phyloP scores from a whole-genome alignment of 2,797 vertebrate species.

The Miichthys miiuy region DNA sequence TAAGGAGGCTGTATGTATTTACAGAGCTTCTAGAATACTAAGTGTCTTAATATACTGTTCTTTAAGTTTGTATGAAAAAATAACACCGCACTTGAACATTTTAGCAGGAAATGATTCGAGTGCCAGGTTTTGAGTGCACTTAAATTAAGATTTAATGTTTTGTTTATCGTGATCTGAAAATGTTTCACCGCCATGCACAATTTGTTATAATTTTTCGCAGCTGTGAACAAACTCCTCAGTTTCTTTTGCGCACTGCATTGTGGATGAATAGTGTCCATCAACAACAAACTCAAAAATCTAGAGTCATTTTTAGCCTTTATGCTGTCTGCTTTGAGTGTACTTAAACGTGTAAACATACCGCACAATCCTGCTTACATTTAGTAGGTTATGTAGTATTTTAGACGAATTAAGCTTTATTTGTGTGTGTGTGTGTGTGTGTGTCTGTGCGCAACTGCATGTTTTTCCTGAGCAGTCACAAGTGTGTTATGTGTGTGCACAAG shows the following conservation, averaged over 20 bases:
- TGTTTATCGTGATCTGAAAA: not conserved
- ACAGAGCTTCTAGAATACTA: not conserved
- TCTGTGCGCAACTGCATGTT: slow-evolving; percentile 5
- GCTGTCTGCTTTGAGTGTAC: not conserved
- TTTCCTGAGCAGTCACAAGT: slow-evolving; percentile 16
- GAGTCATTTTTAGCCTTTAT: not conserved
- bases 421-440: not conserved
- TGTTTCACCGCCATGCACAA: not conserved
- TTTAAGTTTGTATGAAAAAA: too few species aligned
- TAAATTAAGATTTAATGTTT: too few species aligned
- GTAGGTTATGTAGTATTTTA: not conserved
- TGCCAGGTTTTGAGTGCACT: too few species aligned
- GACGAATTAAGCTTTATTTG: too few species aligned
- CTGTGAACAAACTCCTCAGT: not conserved
- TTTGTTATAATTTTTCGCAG: not conserved
- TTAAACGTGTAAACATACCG: not conserved
- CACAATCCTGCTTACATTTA: not conserved
- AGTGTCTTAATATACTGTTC: not conserved
- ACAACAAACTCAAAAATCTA: not conserved
- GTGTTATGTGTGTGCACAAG: not conserved
- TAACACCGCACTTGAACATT: too few species aligned
- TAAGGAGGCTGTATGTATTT: not conserved
- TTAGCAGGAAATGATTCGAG: too few species aligned
- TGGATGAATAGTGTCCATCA: not conserved
- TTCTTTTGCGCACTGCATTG: slow-evolving; percentile 2